Base-by-base conservation (phyloP, 2,888 invertebrate genomes). In the Cheilosia vernalis region DNA sequence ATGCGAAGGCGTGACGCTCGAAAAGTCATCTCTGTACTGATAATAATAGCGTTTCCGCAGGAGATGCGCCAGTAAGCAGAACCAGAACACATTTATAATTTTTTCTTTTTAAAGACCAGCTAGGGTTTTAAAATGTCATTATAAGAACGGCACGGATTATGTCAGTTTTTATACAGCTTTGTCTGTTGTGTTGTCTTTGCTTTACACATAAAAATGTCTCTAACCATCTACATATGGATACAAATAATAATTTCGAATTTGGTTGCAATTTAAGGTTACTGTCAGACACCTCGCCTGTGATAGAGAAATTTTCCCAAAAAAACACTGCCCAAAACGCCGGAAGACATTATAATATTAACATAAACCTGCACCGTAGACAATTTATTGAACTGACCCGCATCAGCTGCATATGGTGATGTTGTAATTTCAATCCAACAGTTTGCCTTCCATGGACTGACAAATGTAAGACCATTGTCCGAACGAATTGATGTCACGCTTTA, bases 401-500 rank as follows among this genome's bases (percentile, higher is more conserved):
- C 40, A 60, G 17, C 7, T 7, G n/a, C 51, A n/a, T 24, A 64
- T 64, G 64, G 51, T 6, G 37, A 24, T 53, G 51, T 4, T 24
- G 53, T 67, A 55, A 55, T 67, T 67, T 19, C 42, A 58, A 58
- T 56, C 44, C 47, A 27, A 21, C 61, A 40, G 30, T 42, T 51
- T 51, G n/a, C 7, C 13, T 56, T 21, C 19, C 4, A 56, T n/a
- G 21, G 24, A 7, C 24, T 37, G 24, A 66, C 21, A 51, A 53
- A 56, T 24, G 24, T 37, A 49, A 49, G 27, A 37, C 27, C 37
- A 37, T 40, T 51, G 40, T 30, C 17, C 42, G 6, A n/a, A 33
- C 9, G 44, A 64, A 55, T 47, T 33, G 17, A 64, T 76, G 76
- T 76, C 76, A 76, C 51, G 76, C 58, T 58, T 58, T 60, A 66